phyloP scores from a whole-genome alignment of 2,888 invertebrate genomes.

The Drosophila mercatorum region DNA sequence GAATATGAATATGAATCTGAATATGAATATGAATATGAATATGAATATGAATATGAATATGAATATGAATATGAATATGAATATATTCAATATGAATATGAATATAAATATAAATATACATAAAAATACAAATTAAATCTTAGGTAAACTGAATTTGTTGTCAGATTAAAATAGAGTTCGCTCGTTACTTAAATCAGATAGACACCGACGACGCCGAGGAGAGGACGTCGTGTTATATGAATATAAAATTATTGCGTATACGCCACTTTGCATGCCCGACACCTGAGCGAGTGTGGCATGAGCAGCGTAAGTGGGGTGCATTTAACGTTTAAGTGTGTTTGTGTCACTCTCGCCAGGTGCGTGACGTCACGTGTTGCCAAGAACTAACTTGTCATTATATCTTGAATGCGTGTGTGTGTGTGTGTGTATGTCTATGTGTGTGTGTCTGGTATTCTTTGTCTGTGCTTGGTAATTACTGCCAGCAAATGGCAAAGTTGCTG shows the following conservation, averaged over 20 bases:
- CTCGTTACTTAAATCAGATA: neutral
- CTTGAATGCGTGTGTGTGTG: slow-evolving; percentile 10
- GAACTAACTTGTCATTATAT: slow-evolving; percentile 6
- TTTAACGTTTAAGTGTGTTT: slow-evolving; percentile 72
- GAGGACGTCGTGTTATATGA: neutral
- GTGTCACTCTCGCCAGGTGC: slow-evolving; percentile 68
- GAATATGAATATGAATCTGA: too few species aligned
- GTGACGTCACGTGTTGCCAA: slow-evolving; percentile 69
- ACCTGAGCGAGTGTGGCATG: slow-evolving; percentile 43
- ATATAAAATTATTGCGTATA: slow-evolving; percentile 58
- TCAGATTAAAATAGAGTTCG: neutral
- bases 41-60: too few species aligned
- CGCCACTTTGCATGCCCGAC: slow-evolving; percentile 51
- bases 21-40: too few species aligned
- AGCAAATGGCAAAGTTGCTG: slow-evolving; percentile 62
- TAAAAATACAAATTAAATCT: neutral
- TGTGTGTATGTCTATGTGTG: slow-evolving; percentile 13
- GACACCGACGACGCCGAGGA: neutral
- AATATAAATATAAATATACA: neutral
- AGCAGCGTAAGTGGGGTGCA: slow-evolving; percentile 53
- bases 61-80: too few species aligned
- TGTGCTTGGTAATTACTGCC: slow-evolving; percentile 70
- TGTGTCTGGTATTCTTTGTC: slow-evolving; percentile 14
- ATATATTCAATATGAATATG: too few species aligned
- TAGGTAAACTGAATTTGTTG: neutral